Evolutionary conservation across 2,113 vertebrate species (phyloP).

Genomic region (Clarias macrocephalus): DNA sequence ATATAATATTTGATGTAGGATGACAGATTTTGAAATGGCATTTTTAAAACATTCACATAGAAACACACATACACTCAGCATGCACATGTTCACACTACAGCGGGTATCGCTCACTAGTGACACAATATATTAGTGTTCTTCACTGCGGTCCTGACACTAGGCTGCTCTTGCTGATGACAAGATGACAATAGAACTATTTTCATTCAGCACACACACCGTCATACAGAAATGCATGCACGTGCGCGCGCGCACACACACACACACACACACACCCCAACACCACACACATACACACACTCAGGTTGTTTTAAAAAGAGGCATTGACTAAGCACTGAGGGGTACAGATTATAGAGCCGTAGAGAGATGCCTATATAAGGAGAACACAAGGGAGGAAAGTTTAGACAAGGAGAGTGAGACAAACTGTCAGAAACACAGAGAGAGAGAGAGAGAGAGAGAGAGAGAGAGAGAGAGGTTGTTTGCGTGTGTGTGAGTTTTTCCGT

Average conservation of each 20-base stretch:
- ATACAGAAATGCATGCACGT: neutral
- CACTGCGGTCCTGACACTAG: neutral
- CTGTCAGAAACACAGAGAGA: neutral
- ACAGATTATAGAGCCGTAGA: neutral
- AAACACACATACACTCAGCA: neutral
- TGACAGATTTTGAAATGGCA: neutral
- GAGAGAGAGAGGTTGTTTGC: slow-evolving; percentile 55
- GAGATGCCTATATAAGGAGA: slow-evolving; percentile 30
- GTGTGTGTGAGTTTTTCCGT: slow-evolving; percentile 46
- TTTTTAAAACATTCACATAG: neutral
- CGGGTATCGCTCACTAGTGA: neutral
- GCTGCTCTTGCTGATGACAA: neutral
- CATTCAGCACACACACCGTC: neutral
- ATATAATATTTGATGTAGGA: neutral
- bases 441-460: slow-evolving; percentile 36
- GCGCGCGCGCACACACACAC: neutral
- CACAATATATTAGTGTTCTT: slow-evolving; percentile 11
- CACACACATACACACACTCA: neutral
- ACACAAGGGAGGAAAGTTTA: slow-evolving; percentile 43
- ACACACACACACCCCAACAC: neutral
- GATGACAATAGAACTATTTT: neutral
- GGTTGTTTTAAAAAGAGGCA: neutral
- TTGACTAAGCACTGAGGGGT: neutral
- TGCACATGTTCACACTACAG: neutral
- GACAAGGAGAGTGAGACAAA: neutral